Evolutionary conservation across 2,797 vertebrate genomes (phyloP).

Genomic region (Spizella passerina): DNA sequence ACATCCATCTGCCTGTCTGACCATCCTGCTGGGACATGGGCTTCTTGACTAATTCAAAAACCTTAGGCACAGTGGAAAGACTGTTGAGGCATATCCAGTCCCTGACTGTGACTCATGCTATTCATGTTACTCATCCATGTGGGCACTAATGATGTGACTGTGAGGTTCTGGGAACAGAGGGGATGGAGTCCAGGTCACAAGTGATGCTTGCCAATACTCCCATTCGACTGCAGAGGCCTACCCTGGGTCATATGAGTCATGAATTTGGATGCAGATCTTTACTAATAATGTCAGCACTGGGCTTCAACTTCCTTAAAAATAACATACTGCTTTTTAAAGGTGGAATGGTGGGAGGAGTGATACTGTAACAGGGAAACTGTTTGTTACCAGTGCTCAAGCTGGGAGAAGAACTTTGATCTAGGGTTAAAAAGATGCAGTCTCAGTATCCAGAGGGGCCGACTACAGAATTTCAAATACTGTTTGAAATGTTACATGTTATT

Average conservation of each 20-base stretch:
- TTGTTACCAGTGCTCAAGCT: neutral
- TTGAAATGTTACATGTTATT: neutral
- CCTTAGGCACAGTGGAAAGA: conserved; percentile 38
- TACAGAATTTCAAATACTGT: neutral
- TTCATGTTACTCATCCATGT: conserved; percentile 55
- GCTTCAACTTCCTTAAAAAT: conserved; percentile 13
- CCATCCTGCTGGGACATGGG: conserved; percentile 21
- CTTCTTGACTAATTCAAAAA: conserved; percentile 30
- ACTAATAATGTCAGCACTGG: neutral
- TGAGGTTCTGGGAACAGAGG: conserved; percentile 56
- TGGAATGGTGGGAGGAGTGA: neutral
- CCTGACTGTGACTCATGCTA: conserved; percentile 54
- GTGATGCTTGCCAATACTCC: conserved; percentile 19
- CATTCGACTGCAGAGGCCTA: neutral
- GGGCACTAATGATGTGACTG: conserved; percentile 65
- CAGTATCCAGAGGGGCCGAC: neutral
- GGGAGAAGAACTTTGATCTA: neutral
- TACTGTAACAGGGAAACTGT: neutral
- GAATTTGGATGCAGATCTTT: conserved; percentile 27
- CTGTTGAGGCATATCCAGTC: conserved; percentile 41
- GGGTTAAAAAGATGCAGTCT: neutral
- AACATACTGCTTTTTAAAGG: neutral
- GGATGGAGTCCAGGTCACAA: conserved; percentile 41
- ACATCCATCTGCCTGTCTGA: conserved; percentile 49
- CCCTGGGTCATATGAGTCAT: conserved; percentile 53